These are phyloP conservation scores for Peromyscus nudipes DNA, from an alignment of 2,797 vertebrate species.

Conservation along the genomic window DNA sequence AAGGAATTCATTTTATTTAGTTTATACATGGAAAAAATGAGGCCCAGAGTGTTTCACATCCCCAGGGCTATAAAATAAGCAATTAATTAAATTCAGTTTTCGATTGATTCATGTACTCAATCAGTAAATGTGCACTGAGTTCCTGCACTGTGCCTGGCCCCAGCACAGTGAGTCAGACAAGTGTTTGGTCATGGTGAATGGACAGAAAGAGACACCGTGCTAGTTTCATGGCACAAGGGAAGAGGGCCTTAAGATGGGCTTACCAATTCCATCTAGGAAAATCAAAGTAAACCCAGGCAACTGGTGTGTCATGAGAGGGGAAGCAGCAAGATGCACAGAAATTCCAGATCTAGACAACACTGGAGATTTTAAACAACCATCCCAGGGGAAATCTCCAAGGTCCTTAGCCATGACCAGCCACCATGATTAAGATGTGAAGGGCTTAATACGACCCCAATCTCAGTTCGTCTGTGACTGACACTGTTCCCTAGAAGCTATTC, in stretches of 20 bases:
- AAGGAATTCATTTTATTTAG: slow-evolving; percentile 8
- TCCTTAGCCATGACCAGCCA: neutral
- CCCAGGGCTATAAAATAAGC: neutral
- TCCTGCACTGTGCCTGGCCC: neutral
- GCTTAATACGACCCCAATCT: neutral
- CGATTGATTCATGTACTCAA: neutral
- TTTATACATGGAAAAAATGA: slow-evolving; percentile 33
- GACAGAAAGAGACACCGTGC: neutral
- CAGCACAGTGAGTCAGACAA: neutral
- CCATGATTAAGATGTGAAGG: no score
- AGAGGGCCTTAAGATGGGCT: neutral
- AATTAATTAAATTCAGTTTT: neutral
- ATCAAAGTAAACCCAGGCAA: neutral
- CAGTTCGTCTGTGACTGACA: neutral
- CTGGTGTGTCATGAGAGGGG: neutral
- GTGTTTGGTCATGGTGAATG: neutral
- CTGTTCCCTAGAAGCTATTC: neutral
- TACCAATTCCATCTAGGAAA: neutral
- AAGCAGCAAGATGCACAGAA: neutral
- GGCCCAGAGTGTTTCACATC: neutral
- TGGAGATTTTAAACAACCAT: neutral
- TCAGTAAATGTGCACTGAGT: neutral
- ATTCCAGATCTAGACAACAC: neutral
- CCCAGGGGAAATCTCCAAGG: neutral
- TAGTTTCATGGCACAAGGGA: neutral